phyloP scores from a whole-genome alignment of 2,113 vertebrate species.

The Perca schrenkii region DNA sequence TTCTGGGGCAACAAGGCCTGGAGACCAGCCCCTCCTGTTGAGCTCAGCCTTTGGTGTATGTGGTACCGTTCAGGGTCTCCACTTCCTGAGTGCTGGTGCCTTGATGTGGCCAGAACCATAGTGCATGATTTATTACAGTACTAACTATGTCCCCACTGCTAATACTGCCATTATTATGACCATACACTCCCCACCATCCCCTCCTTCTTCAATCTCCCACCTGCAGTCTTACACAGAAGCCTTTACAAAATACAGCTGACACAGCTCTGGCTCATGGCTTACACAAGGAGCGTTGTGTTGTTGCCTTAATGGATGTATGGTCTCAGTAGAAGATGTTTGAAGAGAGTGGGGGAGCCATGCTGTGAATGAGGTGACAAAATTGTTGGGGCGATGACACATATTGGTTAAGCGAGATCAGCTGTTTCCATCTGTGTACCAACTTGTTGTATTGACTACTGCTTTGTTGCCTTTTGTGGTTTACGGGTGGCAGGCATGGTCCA shows the following conservation, averaged over 20 bases:
- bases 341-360: not conserved
- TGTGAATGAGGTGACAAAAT: constrained; percentile 45
- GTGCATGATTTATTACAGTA: constrained; percentile 76
- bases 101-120: constrained; percentile 79
- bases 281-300: constrained; percentile 13
- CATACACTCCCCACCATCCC: constrained; percentile 39
- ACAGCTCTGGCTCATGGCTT: constrained; percentile 41
- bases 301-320: constrained; percentile 18
- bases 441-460: constrained; percentile 46
- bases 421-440: constrained; percentile 34
- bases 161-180: constrained; percentile 69
- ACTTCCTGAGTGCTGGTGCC: constrained; percentile 75
- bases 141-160: constrained; percentile 65
- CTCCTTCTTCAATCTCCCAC: constrained; percentile 46
- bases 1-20: constrained; percentile 67
- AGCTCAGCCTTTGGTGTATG: constrained; percentile 79
- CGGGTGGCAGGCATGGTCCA: constrained; percentile 12
- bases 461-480: constrained; percentile 47
- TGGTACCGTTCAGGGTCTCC: constrained; percentile 66
- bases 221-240: constrained; percentile 53
- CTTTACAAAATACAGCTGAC: constrained; percentile 63
- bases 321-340: constrained; percentile 39
- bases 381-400: constrained; percentile 30
- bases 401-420: constrained; percentile 40
- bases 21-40: constrained; percentile 74